Base-by-base conservation (phyloP, 2,797 vertebrate genomes). In the Lithobates pipiens region DNA sequence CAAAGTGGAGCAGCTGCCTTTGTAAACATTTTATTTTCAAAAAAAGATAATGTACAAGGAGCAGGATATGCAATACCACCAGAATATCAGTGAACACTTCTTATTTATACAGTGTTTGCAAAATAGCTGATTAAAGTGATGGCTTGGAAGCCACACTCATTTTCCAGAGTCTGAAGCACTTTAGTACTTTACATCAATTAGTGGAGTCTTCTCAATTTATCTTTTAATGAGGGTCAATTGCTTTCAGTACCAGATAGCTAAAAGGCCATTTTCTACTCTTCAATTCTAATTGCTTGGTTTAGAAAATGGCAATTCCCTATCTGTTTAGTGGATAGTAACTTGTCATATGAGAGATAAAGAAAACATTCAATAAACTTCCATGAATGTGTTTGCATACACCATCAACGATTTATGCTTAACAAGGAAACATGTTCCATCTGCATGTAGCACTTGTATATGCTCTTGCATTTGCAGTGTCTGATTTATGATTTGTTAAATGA, bases 21-120 rank as follows among this genome's bases (percentile, higher is more conserved):
- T 89, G 83, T 7, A 80, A 67, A 10, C 85, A 7, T 39, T 6
- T 85, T 21, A 72, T 85, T 90, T 91, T 81, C 32, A 36, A 29
- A 86, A 86, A 85, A 83, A 83, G 0, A 3, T 67, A 77, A 23
- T 83, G 9, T 84, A 76, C 46, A 36, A 77, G 72, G 70, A 65
- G 29, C 25, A 79, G 87, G 57, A 80, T 74, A 29, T 85, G 44
- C 39, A 76, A 68, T 80, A 61, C 63, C 70, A 75, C 39, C 32
- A 68, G 67, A 80, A 75, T 78, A 72, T 74, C 73, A 36, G 76
- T 27, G 21, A 73, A 78, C 69, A 74, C 27, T 74, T 75, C 80
- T 80, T 75, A 32, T 77, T 85, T 74, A 80, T 68, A 74, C 61
- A 42, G 84, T 69, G 77, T 32, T 74, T 79, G 76, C 54, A 74